A percentile compares a stretch with the other conserved stretches of the same genome.
These are phyloP conservation scores for Drosophila kuntzei DNA, from an alignment of 2,888 invertebrate species.

Conservation along the genomic window DNA sequence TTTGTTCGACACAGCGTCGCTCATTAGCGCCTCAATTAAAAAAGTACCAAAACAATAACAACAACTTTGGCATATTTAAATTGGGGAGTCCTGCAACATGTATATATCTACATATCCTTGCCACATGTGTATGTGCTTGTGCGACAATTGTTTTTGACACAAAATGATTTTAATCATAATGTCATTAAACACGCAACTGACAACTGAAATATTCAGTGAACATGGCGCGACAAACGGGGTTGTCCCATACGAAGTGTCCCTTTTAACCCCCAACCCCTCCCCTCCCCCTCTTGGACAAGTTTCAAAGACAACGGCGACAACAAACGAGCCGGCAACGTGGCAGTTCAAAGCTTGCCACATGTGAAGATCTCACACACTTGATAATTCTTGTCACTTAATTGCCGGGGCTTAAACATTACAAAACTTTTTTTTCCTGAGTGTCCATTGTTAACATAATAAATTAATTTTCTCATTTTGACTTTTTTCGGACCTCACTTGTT, in stretches of 20 bases:
- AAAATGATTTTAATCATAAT: conserved; percentile 80
- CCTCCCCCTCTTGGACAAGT: not conserved
- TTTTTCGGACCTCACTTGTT: conserved; percentile 17
- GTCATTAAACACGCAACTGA: conserved; percentile 77
- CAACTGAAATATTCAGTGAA: conserved; percentile 63
- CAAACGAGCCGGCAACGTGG: conserved; percentile 42
- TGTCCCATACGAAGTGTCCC: conserved; percentile 29
- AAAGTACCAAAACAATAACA: conserved; percentile 52
- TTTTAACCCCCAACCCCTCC: not conserved
- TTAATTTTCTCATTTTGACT: conserved; percentile 55
- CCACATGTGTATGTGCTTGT: conserved; percentile 39
- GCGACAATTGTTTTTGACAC: conserved; percentile 77
- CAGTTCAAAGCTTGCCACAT: conserved; percentile 52
- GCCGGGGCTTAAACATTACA: conserved; percentile 77
- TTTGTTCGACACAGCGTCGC: conserved; percentile 49
- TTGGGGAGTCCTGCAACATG: conserved; percentile 35
- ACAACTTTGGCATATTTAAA: conserved; percentile 32
- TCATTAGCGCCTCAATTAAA: conserved; percentile 70
- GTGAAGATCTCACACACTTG: conserved; percentile 72
- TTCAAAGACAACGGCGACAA: conserved; percentile 52
- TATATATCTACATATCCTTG: conserved; percentile 14
- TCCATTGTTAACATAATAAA: conserved; percentile 77
- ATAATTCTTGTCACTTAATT: conserved; percentile 78
- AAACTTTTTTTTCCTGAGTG: conserved; percentile 61
- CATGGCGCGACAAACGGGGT: conserved; percentile 54